These are phyloP conservation scores for Bubo blakistoni DNA, from an alignment of 2,113 vertebrate genomes.

Conservation along the genomic window DNA sequence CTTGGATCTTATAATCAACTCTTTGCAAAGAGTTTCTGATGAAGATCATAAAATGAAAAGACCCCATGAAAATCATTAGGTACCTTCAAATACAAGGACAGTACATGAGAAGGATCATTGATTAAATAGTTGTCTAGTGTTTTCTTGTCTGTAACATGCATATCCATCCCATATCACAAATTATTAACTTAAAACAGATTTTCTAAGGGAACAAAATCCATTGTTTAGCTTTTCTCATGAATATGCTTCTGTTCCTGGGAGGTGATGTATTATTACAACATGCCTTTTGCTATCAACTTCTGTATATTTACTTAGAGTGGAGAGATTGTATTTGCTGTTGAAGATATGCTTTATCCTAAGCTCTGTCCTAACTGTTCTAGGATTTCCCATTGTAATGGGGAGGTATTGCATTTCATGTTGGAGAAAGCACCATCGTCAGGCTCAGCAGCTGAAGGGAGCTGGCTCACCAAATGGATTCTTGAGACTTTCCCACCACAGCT, in stretches of 20 bases:
- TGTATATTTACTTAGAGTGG: not conserved
- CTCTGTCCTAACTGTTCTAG: not conserved
- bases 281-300: not conserved
- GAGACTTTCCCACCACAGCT: constrained; percentile 40
- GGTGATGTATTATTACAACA: not conserved
- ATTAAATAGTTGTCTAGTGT: not conserved
- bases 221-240: not conserved
- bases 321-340: not conserved
- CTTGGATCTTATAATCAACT: not conserved
- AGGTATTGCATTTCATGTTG: not conserved
- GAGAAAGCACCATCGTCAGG: not conserved
- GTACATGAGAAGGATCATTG: not conserved
- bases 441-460: constrained; percentile 26
- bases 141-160: not conserved
- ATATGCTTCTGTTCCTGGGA: not conserved
- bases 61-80: not conserved
- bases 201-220: not conserved
- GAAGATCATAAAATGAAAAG: not conserved
- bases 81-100: not conserved
- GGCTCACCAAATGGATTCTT: not conserved
- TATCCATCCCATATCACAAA: not conserved
- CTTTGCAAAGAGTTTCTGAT: not conserved
- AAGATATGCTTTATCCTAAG: not conserved
- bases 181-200: not conserved
- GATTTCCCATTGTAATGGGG: not conserved